A percentile compares a stretch with the other conserved stretches of the same genome.
phyloP scores from a whole-genome alignment of 2,888 invertebrate genomes.

The Leuctra nigra region DNA sequence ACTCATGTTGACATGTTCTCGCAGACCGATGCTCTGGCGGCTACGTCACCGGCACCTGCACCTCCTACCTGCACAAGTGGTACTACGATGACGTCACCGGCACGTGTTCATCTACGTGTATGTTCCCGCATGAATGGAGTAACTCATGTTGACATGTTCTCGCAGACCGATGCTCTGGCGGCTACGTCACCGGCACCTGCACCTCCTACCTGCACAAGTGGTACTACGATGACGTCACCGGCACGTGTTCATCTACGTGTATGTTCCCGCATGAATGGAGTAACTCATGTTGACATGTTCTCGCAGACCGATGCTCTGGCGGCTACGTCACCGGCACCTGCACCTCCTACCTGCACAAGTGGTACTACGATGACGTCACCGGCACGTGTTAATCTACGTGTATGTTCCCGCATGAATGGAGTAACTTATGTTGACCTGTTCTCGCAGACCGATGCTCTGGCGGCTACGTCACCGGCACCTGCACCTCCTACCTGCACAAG shows the following conservation, averaged over 20 bases:
- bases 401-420: no score
- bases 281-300: no score
- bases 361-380: slow-evolving; percentile 49
- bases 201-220: slow-evolving; percentile 60
- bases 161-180: slow-evolving; percentile 20
- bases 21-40: slow-evolving; percentile 19
- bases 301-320: slow-evolving; percentile 20
- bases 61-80: slow-evolving; percentile 60
- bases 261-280: no score
- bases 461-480: slow-evolving; percentile 46
- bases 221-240: slow-evolving; percentile 48
- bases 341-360: slow-evolving; percentile 58
- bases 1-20: no score
- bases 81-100: slow-evolving; percentile 45
- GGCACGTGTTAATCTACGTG: no score
- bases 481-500: slow-evolving; percentile 57
- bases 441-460: slow-evolving; percentile 21
- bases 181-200: slow-evolving; percentile 49
- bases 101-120: slow-evolving; percentile 61
- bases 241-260: slow-evolving; percentile 61
- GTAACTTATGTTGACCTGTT: no score
- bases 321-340: slow-evolving; percentile 48
- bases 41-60: slow-evolving; percentile 51
- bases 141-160: no score
- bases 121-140: no score